phyloP scores from a whole-genome alignment of 1,140 invertebrate species.

The Solenopsis fugax region DNA sequence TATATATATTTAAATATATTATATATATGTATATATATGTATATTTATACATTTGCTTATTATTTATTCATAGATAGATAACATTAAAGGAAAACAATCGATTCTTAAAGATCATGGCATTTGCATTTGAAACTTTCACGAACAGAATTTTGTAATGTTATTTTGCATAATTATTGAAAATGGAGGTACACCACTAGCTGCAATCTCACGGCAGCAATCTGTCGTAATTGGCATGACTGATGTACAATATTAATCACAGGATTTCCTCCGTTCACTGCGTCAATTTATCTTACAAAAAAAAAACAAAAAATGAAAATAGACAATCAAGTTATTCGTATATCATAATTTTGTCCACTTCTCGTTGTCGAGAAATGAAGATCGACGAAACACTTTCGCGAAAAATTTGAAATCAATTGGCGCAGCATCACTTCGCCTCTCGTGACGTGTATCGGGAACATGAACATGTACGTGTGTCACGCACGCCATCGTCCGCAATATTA shows the following conservation, averaged over 20 bases:
- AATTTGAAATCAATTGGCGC: conserved; percentile 20
- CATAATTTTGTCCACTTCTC: not conserved
- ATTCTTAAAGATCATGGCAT: not conserved
- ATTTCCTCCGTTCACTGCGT: not conserved
- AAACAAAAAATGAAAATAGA: conserved; percentile 11
- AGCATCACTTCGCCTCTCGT: conserved; percentile 52
- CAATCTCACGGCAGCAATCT: conserved; percentile 39
- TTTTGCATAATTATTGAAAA: conserved; percentile 31
- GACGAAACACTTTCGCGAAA: not conserved
- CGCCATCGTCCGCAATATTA: conserved; percentile 63
- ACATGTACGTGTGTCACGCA: conserved; percentile 57
- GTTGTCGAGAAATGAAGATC: not conserved
- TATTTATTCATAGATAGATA: not conserved
- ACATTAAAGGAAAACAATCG: not conserved
- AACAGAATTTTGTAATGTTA: conserved; percentile 27
- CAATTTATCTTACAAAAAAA: conserved; percentile 2
- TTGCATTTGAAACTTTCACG: conserved; percentile 1
- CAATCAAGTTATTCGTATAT: not conserved
- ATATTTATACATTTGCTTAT: not conserved
- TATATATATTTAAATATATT: not conserved
- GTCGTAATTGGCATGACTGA: conserved; percentile 43
- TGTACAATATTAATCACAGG: conserved; percentile 35
- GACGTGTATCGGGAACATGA: conserved; percentile 36
- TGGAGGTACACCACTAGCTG: not conserved
- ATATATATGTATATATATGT: not conserved